Evolutionary conservation across 2,888 invertebrate genomes (phyloP), one percentile per base, ranked within the genome.

Genomic region (Bimastos eiseni): DNA sequence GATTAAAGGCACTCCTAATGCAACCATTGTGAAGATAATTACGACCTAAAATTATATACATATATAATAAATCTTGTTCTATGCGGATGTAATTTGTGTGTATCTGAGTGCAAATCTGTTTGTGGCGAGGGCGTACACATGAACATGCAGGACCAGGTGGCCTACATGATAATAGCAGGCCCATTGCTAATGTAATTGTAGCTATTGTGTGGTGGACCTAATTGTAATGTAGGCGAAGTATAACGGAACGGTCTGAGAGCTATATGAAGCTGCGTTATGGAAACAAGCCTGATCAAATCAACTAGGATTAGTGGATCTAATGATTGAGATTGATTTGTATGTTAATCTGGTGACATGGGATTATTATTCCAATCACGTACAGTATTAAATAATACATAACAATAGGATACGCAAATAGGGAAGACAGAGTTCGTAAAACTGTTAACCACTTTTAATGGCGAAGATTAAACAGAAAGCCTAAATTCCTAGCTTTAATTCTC

Each of bases 11-110:
- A 70, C 70, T 49, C 70, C 70, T 70, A 70, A 70, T 70, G 70
- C 70, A 70, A n/a, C 70, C n/a, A 70, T 70, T 70, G 70, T 70
- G 70, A 70, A 70, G 70, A 70, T 70, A 70, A 70, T 70, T 70
- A n/a, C n/a, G 70, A 13, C n/a, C 70, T 70, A 70, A 70, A 70
- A 70, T 70, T 70, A 70, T 70, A 70, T n/a, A 70, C 70, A 70
- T 70, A 70, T n/a, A 70, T 70, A 70, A 70, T 70, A 70, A 70
- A 70, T 70, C 70, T 70, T 70, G 70, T 30, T 70, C 70, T 70
- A n/a, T 70, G 70, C 70, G 70, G 70, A 70, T 70, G 70, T 70
- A 70, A 70, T 70, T 70, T 70, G 70, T 70, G 70, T n/a, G 70
- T 70, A 30, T 70, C 70, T n/a, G 30, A 70, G 70, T 70, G 70